Conservation (phyloP, 2,113 vertebrate genomes). For the Oreochromis niloticus region DNA sequence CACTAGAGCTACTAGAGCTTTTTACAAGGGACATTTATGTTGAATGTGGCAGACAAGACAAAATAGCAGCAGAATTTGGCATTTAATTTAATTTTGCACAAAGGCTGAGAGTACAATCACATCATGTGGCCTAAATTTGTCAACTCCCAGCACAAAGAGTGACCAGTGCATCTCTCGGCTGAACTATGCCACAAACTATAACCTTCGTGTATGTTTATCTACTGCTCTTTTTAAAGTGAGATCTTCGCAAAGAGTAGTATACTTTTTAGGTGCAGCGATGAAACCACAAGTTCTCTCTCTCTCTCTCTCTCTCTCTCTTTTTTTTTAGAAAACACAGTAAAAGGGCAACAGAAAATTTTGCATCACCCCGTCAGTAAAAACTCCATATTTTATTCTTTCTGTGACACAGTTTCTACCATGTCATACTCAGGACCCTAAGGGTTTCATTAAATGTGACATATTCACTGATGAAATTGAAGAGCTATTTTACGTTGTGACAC, state of each 20-base stretch:
- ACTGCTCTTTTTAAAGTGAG: constrained; percentile 5
- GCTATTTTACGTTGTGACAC: neutral
- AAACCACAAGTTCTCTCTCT: neutral
- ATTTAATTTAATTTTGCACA: constrained; percentile 37
- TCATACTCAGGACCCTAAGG: neutral
- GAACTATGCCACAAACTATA: constrained; percentile 58
- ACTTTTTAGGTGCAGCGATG: neutral
- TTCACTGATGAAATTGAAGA: neutral
- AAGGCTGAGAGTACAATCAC: constrained; percentile 41
- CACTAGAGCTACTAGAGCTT: neutral
- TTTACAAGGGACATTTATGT: neutral
- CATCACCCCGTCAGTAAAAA: neutral
- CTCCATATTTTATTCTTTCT: neutral
- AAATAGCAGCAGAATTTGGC: constrained; percentile 3
- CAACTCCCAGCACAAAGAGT: constrained; percentile 46
- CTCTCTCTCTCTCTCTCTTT: neutral
- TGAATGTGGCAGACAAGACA: constrained; percentile 6
- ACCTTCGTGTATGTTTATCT: constrained; percentile 19
- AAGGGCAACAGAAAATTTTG: neutral
- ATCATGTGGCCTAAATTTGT: constrained; percentile 62
- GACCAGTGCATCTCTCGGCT: constrained; percentile 42
- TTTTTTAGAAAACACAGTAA: neutral
- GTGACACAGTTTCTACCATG: neutral
- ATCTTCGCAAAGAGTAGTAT: neutral
- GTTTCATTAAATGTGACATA: neutral